These are phyloP conservation scores for Tupaia chinensis DNA, from an alignment of 2,113 vertebrate species.

Conservation along the genomic window DNA sequence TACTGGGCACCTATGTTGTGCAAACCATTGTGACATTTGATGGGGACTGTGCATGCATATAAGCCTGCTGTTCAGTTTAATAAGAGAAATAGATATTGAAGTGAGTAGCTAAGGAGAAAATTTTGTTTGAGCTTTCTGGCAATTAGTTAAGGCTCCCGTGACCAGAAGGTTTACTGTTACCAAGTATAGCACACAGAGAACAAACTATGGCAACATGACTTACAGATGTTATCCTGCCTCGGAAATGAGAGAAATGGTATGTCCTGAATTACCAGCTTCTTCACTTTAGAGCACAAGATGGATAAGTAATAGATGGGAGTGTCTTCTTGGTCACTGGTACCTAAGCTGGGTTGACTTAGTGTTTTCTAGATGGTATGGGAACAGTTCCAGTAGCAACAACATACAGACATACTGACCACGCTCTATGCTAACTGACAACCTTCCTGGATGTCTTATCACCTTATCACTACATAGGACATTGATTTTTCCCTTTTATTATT, in stretches of 20 bases:
- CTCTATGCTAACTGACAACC: not conserved
- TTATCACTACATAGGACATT: not conserved
- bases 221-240: accelerated
- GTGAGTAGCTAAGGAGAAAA: not conserved
- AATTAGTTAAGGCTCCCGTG: not conserved
- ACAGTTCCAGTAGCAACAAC: not conserved
- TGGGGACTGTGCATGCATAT: not conserved
- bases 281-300: not conserved
- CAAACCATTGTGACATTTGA: not conserved
- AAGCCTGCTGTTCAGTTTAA: not conserved
- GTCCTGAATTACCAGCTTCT: not conserved
- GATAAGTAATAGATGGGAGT: not conserved
- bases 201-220: not conserved
- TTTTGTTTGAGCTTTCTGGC: not conserved
- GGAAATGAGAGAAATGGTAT: not conserved
- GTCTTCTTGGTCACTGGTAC: no score
- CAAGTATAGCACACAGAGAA: not conserved
- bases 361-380: not conserved
- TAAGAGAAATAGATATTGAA: slow-evolving; percentile 17
- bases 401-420: not conserved
- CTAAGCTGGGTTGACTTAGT: not conserved
- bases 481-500: not conserved
- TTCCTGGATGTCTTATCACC: not conserved
- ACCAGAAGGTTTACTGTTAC: not conserved
- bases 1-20: not conserved